Conservation (phyloP, 2,797 vertebrate species). For the Enteromius treurensis region DNA sequence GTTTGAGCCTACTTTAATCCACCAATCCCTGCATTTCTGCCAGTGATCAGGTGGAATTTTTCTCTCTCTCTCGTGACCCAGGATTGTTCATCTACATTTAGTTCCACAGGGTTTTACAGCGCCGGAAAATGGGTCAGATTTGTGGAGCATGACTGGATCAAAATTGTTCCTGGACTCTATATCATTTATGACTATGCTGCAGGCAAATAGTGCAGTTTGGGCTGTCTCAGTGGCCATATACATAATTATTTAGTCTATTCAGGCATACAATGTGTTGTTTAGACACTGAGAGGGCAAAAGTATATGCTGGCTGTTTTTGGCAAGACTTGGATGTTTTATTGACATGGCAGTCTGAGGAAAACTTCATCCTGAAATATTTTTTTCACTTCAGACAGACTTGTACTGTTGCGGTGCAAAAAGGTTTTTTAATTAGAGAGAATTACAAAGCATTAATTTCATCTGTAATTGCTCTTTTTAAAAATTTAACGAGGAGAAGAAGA, state of each 20-base stretch:
- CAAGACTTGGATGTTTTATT: background rate
- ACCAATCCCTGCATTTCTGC: background rate
- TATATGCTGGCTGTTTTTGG: background rate
- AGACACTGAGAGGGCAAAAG: background rate
- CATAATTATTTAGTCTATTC: conserved; percentile 27
- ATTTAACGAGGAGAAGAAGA: conserved; percentile 21
- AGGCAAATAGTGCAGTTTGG: conserved; percentile 33
- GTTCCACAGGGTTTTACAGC: conserved; percentile 55
- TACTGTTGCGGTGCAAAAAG: conserved; percentile 25
- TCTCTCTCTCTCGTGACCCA: conserved; percentile 18
- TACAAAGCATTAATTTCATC: conserved; percentile 42
- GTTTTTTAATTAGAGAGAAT: conserved; percentile 56
- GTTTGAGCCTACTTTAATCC: conserved; percentile 17
- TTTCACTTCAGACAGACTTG: conserved; percentile 36
- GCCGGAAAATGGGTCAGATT: conserved; percentile 56
- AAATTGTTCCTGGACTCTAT: conserved; percentile 52
- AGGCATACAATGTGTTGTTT: conserved; percentile 5
- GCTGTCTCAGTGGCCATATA: conserved; percentile 20
- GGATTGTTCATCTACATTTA: conserved; percentile 40
- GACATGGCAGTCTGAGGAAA: background rate
- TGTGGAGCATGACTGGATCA: conserved; percentile 61
- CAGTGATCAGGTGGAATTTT: conserved; percentile 40
- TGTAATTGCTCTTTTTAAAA: conserved; percentile 50
- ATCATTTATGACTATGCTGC: conserved; percentile 49
- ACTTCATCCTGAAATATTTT: conserved; percentile 11